Conservation (phyloP, 2,113 vertebrate genomes). For the Amblyornis subalaris region DNA sequence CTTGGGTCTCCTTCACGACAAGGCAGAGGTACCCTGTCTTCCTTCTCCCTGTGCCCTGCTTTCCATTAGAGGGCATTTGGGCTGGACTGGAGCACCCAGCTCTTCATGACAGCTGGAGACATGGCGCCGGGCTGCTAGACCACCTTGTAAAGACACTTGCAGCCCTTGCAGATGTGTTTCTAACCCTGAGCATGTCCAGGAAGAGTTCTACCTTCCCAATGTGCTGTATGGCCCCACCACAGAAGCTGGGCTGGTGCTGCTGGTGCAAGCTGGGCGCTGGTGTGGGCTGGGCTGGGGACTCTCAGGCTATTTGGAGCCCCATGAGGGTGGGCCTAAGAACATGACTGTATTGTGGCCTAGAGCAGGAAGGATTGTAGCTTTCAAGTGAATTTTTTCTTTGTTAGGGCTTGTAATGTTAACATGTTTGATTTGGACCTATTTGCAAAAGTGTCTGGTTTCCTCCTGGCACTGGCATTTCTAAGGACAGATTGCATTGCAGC, state of each 20-base stretch:
- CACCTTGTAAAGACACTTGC: not conserved
- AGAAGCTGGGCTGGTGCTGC: not conserved
- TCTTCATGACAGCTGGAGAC: not conserved
- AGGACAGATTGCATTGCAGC: not conserved
- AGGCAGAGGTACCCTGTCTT: not conserved
- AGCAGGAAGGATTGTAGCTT: not conserved
- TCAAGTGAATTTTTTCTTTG: not conserved
- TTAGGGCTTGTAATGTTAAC: not conserved
- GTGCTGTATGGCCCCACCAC: rapidly evolving
- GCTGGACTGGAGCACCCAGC: not conserved
- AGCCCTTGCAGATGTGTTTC: not conserved
- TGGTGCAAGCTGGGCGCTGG: not conserved
- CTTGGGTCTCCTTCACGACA: not conserved
- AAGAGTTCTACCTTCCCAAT: not conserved
- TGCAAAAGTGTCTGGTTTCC: not conserved
- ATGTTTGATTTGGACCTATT: not conserved
- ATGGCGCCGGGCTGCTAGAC: not conserved
- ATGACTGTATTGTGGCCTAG: not conserved
- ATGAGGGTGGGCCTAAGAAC: not conserved
- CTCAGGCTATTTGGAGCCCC: rapidly evolving
- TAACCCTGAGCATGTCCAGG: not conserved
- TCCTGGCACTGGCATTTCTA: rapidly evolving
- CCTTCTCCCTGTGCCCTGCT: not conserved
- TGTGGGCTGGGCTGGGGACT: not conserved
- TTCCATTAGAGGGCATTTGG: not conserved